phyloP scores from a whole-genome alignment of 1,140 invertebrate species.

The Apolygus lucorum region DNA sequence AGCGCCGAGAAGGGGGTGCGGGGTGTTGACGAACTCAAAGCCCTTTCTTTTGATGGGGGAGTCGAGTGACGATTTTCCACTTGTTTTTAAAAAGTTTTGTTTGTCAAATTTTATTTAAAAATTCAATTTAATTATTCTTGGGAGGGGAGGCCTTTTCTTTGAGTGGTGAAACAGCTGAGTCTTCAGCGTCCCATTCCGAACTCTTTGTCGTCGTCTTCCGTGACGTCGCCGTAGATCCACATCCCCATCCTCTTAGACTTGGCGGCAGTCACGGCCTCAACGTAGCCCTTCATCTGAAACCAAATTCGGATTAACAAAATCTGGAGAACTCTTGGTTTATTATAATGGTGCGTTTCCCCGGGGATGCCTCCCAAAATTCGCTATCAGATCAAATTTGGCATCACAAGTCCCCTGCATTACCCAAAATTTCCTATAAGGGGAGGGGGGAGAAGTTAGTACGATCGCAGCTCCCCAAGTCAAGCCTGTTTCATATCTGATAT shows the following conservation, averaged over 20 bases:
- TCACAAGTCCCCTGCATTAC: too few species aligned
- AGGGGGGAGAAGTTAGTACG: too few species aligned
- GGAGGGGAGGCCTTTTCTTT: slow-evolving; percentile 4
- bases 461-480: too few species aligned
- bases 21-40: too few species aligned
- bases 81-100: not conserved
- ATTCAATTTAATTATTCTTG: slow-evolving; percentile 2
- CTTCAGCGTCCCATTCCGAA: slow-evolving; percentile 49
- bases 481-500: too few species aligned
- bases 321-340: too few species aligned
- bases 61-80: not conserved
- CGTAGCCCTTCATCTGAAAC: slow-evolving; percentile 63
- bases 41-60: not conserved
- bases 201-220: slow-evolving; percentile 88
- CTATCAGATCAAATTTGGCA: too few species aligned
- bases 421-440: slow-evolving; percentile 1
- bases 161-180: not conserved
- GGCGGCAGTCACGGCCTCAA: slow-evolving; percentile 72
- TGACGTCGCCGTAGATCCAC: slow-evolving; percentile 95
- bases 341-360: too few species aligned
- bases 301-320: too few species aligned
- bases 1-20: too few species aligned
- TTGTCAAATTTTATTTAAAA: not conserved
- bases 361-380: too few species aligned
- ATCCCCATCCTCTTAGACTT: slow-evolving; percentile 75